A percentile compares a stretch with the other conserved stretches of the same genome.
These are phyloP conservation scores for Chaetorhynchus papuensis DNA, from an alignment of 2,113 vertebrate species.

Conservation along the genomic window DNA sequence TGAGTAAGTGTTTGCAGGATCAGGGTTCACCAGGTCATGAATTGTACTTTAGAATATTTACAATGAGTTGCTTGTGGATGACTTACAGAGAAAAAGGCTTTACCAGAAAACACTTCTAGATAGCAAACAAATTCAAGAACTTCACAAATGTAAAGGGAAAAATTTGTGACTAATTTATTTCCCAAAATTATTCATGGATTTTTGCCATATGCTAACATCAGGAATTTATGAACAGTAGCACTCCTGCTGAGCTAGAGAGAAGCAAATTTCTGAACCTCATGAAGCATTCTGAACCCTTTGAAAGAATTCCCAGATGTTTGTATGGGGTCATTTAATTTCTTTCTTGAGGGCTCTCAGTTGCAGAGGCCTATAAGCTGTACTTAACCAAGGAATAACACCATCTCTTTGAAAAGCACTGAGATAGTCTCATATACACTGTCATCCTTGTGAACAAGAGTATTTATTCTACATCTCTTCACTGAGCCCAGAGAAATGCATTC, in stretches of 20 bases:
- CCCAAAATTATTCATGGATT: background rate
- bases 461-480: background rate
- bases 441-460: background rate
- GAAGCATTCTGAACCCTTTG: conserved; percentile 4
- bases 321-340: background rate
- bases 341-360: background rate
- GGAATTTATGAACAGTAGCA: background rate
- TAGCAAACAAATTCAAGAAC: background rate
- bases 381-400: background rate
- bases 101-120: background rate
- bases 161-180: background rate
- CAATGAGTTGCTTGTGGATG: background rate
- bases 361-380: background rate
- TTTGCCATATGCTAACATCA: background rate
- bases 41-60: conserved; percentile 4
- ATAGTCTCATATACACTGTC: background rate
- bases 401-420: background rate
- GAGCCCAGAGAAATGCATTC: background rate
- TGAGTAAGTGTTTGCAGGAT: background rate
- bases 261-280: background rate
- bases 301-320: background rate
- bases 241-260: background rate
- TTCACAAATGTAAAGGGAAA: background rate
- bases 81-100: background rate
- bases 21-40: background rate